Evolutionary conservation across 2,888 invertebrate species (phyloP), one percentile per base, ranked within the genome.

Genomic region (Caenorhabditis sp.): DNA sequence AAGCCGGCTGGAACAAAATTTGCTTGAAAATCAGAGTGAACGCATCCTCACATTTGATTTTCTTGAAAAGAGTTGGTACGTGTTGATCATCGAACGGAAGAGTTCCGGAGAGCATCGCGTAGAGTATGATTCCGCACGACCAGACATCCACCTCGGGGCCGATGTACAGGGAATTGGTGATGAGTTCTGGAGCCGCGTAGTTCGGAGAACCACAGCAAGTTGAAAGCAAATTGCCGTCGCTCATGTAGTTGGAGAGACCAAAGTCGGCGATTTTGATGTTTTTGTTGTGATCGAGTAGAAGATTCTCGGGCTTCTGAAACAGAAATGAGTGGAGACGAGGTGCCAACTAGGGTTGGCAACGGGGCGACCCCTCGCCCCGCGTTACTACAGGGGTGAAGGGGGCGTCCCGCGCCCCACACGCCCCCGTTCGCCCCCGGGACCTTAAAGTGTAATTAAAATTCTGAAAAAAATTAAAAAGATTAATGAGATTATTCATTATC

Each of bases 131-230:
- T 45, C 97, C 97, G 89, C 96, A 96, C 1, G 96, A 96, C 98
- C 98, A 99, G 62, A 99, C 95, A 89, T 99, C 98, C 2, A 99
- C 98, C 91, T 99, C 98, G 1, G 97, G 98, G 0, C 98, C 98
- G 20, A 97, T 98, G 91, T 99, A 99, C 2, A 76, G 35, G 91
- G 97, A 97, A 37, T 97, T 97, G 48, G 96, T 96, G 89, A 98
- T 97, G 1, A 93, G 95, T 92, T 98, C 98, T 17, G 98, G 98
- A 2, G 98, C 98, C 55, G 98, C 98, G 91, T 99, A 99, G 90
- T 99, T 99, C 7, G 98, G 98, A 20, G 96, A 97, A 0, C 98
- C 98, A 91, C 98, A 99, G 52, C 95, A 96, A 1, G 98, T 98
- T 73, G 96, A 92, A 82, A 98, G 90, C 90, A 99, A 98, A 90